Evolutionary conservation across 2,113 vertebrate species (phyloP).

Genomic region (Crotalus horridus): DNA sequence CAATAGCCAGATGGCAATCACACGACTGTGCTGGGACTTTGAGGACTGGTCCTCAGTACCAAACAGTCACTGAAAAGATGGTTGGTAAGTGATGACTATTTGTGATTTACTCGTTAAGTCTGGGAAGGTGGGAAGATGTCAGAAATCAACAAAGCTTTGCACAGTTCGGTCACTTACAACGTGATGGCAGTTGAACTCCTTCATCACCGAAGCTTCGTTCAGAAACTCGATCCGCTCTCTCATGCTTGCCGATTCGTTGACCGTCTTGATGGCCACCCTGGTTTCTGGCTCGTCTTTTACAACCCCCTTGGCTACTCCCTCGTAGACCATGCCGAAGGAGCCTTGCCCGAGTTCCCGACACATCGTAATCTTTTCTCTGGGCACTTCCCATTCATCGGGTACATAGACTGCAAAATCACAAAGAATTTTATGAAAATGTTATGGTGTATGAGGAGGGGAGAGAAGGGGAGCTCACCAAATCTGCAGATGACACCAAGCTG

Average conservation of each 20-base stretch:
- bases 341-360: conserved; percentile 92
- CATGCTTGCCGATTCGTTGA: conserved; percentile 96
- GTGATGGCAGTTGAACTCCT: conserved; percentile 99
- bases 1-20: not conserved
- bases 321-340: conserved; percentile 98
- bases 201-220: conserved; percentile 98
- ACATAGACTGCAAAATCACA: conserved; percentile 81
- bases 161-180: conserved; percentile 77
- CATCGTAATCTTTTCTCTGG: conserved; percentile 96
- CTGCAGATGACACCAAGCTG: not conserved
- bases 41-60: not conserved
- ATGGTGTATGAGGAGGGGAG: too few relatives aligned
- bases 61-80: not conserved
- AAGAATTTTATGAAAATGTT: not conserved
- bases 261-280: conserved; percentile 94
- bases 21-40: not conserved
- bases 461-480: not conserved
- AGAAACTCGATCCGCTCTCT: conserved; percentile 96
- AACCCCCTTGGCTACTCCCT: conserved; percentile 93
- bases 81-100: not conserved
- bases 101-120: too few relatives aligned
- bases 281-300: conserved; percentile 95
- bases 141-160: not conserved
- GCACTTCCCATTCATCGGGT: conserved; percentile 97
- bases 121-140: not conserved